Conservation (phyloP, 2,797 vertebrate species). For the Basileuterus tristriatus region DNA sequence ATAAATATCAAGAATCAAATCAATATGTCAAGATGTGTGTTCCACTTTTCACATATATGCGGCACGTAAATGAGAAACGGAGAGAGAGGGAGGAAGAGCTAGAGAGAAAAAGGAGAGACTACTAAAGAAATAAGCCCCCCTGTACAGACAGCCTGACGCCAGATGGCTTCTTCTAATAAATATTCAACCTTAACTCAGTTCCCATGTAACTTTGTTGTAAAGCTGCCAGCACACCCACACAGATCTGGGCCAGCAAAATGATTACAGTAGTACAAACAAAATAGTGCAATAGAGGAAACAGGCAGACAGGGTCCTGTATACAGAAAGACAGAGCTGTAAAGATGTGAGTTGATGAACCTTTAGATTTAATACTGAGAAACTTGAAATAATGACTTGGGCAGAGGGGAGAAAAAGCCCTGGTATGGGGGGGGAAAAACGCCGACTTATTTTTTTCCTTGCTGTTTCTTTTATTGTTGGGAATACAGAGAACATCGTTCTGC, state of each 20-base stretch:
- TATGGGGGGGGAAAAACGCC: fast-evolving
- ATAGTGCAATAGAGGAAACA: slow-evolving; percentile 90
- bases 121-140: slow-evolving; percentile 90
- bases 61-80: slow-evolving; percentile 69
- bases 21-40: slow-evolving; percentile 74
- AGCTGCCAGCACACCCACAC: slow-evolving; percentile 98
- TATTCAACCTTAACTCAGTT: slow-evolving; percentile 99
- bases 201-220: slow-evolving; percentile 99
- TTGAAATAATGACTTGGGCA: slow-evolving; percentile 71
- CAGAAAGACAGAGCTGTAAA: slow-evolving; percentile 85
- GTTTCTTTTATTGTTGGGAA: slow-evolving; percentile 54
- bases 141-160: slow-evolving; percentile 98
- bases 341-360: slow-evolving; percentile 84
- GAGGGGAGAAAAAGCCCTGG: background rate
- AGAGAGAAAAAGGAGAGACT: slow-evolving; percentile 84
- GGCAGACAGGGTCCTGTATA: slow-evolving; percentile 92
- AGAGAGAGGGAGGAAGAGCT: slow-evolving; percentile 77
- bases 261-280: slow-evolving; percentile 99
- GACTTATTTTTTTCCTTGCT: slow-evolving; percentile 46
- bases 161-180: slow-evolving; percentile 99
- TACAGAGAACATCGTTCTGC: slow-evolving; percentile 40
- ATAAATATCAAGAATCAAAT: slow-evolving; percentile 72
- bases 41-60: slow-evolving; percentile 74
- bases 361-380: slow-evolving; percentile 75
- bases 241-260: slow-evolving; percentile 95